Conservation (phyloP, 2,888 invertebrate species). For the Ptychoptera albimana region DNA sequence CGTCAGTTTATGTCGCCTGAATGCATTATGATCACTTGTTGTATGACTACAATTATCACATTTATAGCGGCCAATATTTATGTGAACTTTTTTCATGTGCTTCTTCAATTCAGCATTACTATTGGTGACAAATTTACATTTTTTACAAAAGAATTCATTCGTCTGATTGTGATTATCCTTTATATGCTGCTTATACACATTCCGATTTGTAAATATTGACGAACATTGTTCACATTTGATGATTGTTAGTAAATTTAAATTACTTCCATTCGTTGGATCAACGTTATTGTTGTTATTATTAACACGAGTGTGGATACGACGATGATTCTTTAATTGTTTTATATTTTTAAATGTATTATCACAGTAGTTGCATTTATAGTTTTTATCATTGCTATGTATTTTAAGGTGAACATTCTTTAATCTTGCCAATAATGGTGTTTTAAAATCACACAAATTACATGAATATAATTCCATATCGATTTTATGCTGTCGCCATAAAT, state of each 20-base stretch:
- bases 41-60: conserved; percentile 58
- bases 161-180: conserved; percentile 32
- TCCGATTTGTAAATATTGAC: conserved; percentile 22
- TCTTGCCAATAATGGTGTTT: conserved; percentile 51
- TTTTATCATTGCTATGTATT: conserved; percentile 50
- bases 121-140: conserved; percentile 19
- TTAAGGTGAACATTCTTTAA: conserved; percentile 58
- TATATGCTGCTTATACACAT: conserved; percentile 34
- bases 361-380: conserved; percentile 45
- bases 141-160: conserved; percentile 37
- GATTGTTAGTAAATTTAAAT: too few species aligned
- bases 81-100: conserved; percentile 31
- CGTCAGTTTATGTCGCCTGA: conserved; percentile 59
- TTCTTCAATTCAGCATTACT: conserved; percentile 35
- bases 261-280: conserved; percentile 12
- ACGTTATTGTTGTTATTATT: background rate
- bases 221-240: conserved; percentile 30
- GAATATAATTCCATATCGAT: conserved; percentile 66
- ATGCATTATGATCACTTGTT: conserved; percentile 65
- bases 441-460: conserved; percentile 59
- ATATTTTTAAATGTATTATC: conserved; percentile 63
- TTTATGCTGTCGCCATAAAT: conserved; percentile 61
- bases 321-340: conserved; percentile 65
- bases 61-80: conserved; percentile 38
- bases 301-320: conserved; percentile 41